Conservation (phyloP, 2,113 vertebrate species). For the Phrynocephalus versicolor region DNA sequence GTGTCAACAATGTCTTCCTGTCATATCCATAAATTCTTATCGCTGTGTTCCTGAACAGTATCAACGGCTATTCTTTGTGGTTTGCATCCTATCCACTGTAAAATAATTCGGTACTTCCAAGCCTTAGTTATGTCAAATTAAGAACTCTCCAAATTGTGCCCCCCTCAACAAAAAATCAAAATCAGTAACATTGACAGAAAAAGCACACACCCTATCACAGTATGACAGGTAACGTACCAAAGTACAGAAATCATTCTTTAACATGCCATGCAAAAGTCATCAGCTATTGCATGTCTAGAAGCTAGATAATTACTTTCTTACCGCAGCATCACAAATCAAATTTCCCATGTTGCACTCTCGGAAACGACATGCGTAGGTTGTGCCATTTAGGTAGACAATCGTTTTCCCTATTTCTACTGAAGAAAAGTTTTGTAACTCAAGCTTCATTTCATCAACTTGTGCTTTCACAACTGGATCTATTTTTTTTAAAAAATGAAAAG, state of each 20-base stretch:
- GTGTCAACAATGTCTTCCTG: too few relatives aligned
- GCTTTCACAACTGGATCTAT: conserved; percentile 80
- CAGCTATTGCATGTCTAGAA: not conserved
- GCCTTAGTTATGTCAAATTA: too few relatives aligned
- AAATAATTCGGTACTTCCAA: too few relatives aligned
- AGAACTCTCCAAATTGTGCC: too few relatives aligned
- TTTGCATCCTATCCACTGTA: too few relatives aligned
- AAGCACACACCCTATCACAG: too few relatives aligned
- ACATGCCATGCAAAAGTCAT: not conserved
- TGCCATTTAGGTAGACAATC: conserved; percentile 88
- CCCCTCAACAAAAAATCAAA: too few relatives aligned
- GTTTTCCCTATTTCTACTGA: conserved; percentile 82
- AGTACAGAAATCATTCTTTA: not conserved
- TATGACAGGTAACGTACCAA: not conserved
- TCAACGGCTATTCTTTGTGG: too few relatives aligned
- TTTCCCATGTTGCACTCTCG: conserved; percentile 94
- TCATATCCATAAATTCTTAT: too few relatives aligned
- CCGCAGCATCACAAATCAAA: conserved; percentile 92
- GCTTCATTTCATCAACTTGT: conserved; percentile 83
- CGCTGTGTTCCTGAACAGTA: too few relatives aligned
- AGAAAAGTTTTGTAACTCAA: conserved; percentile 80
- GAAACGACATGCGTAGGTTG: conserved; percentile 82
- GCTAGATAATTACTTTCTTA: conserved; percentile 58
- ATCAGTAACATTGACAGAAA: too few relatives aligned
- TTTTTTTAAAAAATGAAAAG: conserved; percentile 28